A percentile compares a stretch with the other conserved stretches of the same genome.
Evolutionary conservation across 2,888 invertebrate genomes (phyloP).

Genomic region (Drosophila cognata): DNA sequence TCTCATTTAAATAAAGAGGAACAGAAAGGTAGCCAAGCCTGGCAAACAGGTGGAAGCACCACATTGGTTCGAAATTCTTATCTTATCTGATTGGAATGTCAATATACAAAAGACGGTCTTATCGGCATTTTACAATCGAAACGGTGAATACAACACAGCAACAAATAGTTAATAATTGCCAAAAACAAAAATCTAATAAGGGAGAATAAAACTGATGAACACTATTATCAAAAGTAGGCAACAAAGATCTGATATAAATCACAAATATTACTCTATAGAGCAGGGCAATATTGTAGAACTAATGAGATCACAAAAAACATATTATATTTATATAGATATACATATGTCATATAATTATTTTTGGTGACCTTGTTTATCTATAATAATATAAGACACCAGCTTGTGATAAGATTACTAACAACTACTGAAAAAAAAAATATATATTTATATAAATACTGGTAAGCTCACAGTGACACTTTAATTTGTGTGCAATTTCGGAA

Average conservation of each 20-base stretch:
- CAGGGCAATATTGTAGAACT: background rate
- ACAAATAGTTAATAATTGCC: slow-evolving; percentile 49
- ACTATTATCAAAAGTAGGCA: background rate
- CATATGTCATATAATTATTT: background rate
- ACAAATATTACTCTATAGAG: background rate
- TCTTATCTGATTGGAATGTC: slow-evolving; percentile 64
- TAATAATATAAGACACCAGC: slow-evolving; percentile 35
- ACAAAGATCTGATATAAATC: background rate
- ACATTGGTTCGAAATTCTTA: slow-evolving; percentile 34
- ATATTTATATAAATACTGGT: slow-evolving; percentile 16
- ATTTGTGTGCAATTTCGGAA: slow-evolving; percentile 13
- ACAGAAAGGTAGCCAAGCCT: slow-evolving; percentile 50
- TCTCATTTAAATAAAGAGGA: slow-evolving; percentile 52
- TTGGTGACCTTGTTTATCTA: slow-evolving; percentile 63
- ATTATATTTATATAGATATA: background rate
- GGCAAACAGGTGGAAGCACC: slow-evolving; percentile 35
- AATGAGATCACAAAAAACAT: background rate
- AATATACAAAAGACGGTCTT: slow-evolving; percentile 62
- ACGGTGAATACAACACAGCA: slow-evolving; percentile 45
- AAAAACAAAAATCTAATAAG: slow-evolving; percentile 18
- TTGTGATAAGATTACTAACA: slow-evolving; percentile 51
- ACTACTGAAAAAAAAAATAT: slow-evolving; percentile 15
- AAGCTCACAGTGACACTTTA: slow-evolving; percentile 21
- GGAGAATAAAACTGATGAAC: background rate
- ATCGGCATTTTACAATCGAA: slow-evolving; percentile 51